Evolutionary conservation across 2,888 invertebrate species (phyloP), one percentile per base, ranked within the genome.

Genomic region (Galeruca laticollis): DNA sequence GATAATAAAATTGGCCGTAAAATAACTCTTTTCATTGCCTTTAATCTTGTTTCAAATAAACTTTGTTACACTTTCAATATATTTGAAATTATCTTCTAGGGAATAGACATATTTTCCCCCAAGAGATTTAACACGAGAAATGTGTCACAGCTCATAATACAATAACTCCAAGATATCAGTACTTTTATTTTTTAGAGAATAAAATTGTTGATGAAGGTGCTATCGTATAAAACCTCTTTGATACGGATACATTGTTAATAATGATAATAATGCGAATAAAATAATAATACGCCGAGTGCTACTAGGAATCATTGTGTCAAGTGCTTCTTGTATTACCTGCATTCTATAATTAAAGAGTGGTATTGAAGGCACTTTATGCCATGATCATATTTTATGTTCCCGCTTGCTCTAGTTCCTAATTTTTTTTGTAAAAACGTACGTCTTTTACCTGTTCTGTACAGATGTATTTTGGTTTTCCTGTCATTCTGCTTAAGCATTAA

Each of bases 71-170:
- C 26, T 26, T 26, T 54, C 31, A 13, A 54, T 54, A 54, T 54
- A 54, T 54, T 54, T 54, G 21, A 54, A 54, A 31, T 26, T 54
- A 54, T 54, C 18, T 11, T n/a, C 54, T n/a, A n/a, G n/a, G n/a
- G 54, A 31, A 26, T 52, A 26, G 13, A 31, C n/a, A n/a, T n/a
- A n/a, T 18, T 54, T 31, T n/a, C n/a, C 2, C 52, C 31, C 54
- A 31, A 15, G 31, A 31, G 54, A 54, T 31, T 54, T 31, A 31
- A 54, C 13, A 31, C n/a, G 54, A 54, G 54, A 54, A 21, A 54
- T 54, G 26, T 52, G 26, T n/a, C 54, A 31, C 21, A 43, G n/a
- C 33, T 33, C 5, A 9, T 33, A 33, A 33, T 33, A 13, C 47
- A 47, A 47, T 47, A 18, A 47, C 15, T 47, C n/a, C 15, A 47